These are phyloP conservation scores for Elephas maximus DNA, from an alignment of 2,113 vertebrate species.

Conservation along the genomic window DNA sequence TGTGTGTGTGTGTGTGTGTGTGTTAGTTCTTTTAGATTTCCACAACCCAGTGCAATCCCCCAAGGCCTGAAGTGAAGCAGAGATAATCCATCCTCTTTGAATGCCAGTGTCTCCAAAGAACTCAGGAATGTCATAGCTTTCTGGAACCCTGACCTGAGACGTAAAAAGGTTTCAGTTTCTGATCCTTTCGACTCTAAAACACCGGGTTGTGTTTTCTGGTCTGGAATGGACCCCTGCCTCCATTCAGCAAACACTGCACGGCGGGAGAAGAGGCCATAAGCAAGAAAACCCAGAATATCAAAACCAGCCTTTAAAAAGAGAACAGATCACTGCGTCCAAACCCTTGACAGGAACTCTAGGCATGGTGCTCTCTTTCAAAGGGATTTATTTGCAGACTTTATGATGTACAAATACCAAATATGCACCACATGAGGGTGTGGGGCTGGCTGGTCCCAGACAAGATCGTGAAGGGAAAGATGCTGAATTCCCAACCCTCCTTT, in stretches of 20 bases:
- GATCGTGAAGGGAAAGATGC: neutral
- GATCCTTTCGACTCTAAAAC: conserved; percentile 12
- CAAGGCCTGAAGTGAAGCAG: neutral
- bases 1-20: neutral
- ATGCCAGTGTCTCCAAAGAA: conserved; percentile 38
- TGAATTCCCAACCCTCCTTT: neutral
- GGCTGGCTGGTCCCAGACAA: neutral
- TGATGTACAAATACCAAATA: neutral
- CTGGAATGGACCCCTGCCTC: neutral
- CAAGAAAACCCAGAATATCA: conserved; percentile 5
- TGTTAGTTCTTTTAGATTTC: neutral
- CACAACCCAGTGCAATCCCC: neutral
- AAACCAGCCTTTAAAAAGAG: neutral
- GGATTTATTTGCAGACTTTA: neutral
- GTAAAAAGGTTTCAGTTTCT: conserved; percentile 33
- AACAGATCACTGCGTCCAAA: conserved; percentile 16
- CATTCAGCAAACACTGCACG: neutral
- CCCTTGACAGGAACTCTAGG: neutral
- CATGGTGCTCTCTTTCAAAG: neutral
- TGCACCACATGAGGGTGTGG: neutral
- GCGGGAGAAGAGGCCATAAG: neutral
- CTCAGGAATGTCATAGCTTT: conserved; percentile 29
- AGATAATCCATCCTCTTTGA: neutral
- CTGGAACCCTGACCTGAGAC: conserved; percentile 18
- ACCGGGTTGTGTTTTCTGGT: conserved; percentile 22